Conservation (phyloP, 2,797 vertebrate species). For the Trematomus bernacchii region DNA sequence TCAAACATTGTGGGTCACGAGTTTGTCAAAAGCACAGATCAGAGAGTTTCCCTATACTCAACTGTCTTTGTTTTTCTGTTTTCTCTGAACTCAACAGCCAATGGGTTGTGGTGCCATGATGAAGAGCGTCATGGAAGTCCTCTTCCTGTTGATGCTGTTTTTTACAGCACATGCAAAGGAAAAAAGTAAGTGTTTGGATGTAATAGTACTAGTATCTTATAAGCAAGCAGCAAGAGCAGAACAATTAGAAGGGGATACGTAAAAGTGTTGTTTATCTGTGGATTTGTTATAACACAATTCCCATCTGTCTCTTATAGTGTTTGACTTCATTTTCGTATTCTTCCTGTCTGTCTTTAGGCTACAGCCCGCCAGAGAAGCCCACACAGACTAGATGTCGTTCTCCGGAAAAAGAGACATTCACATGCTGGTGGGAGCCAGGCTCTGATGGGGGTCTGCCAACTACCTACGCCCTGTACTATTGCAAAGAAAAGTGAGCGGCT, state of each 20-base stretch:
- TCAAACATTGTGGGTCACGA: not conserved
- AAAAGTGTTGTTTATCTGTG: constrained; percentile 9
- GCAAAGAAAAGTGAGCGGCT: constrained; percentile 88
- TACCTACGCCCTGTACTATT: constrained; percentile 90
- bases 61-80: constrained; percentile 25
- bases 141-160: constrained; percentile 60
- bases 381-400: constrained; percentile 88
- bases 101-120: constrained; percentile 65
- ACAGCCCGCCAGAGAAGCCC: constrained; percentile 87
- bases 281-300: not conserved
- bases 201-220: no score
- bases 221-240: not conserved
- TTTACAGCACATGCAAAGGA: constrained; percentile 36
- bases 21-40: constrained; percentile 2
- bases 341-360: constrained; percentile 64
- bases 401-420: constrained; percentile 95
- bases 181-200: constrained; percentile 68
- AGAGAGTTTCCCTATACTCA: constrained; percentile 1
- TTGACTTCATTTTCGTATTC: not conserved
- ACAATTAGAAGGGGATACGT: constrained; percentile 5
- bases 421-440: constrained; percentile 94
- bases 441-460: constrained; percentile 89
- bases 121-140: constrained; percentile 45
- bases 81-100: constrained; percentile 37
- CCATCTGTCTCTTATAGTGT: not conserved